A percentile compares a stretch with the other conserved stretches of the same genome.
These are phyloP conservation scores for Pterocles gutturalis DNA, from an alignment of 2,113 vertebrate species.

Conservation along the genomic window DNA sequence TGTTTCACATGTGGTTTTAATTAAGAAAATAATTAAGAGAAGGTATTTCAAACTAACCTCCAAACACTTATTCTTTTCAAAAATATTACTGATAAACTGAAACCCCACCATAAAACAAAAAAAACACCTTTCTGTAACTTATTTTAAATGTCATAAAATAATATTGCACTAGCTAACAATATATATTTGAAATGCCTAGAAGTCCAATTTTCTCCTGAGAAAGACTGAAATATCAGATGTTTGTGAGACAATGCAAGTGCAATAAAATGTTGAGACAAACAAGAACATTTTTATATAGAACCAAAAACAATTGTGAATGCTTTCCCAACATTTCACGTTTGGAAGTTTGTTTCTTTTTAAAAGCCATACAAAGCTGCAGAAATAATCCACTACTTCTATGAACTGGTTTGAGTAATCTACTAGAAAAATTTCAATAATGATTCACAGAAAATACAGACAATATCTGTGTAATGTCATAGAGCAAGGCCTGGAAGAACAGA, in stretches of 20 bases:
- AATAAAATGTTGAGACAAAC: not conserved
- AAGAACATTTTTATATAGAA: not conserved
- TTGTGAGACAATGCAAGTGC: not conserved
- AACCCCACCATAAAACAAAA: not conserved
- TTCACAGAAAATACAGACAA: conserved; percentile 58
- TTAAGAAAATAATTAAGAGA: conserved; percentile 60
- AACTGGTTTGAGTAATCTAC: conserved; percentile 29
- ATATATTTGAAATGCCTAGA: not conserved
- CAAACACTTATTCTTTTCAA: conserved; percentile 16
- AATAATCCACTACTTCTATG: conserved; percentile 1
- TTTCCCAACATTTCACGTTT: not conserved
- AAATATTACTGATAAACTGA: conserved; percentile 2
- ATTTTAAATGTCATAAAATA: not conserved
- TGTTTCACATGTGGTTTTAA: conserved; percentile 22
- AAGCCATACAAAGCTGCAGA: not conserved
- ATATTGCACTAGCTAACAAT: not conserved
- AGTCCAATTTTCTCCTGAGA: not conserved
- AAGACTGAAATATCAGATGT: not conserved
- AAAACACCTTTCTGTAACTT: not conserved
- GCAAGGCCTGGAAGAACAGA: conserved; percentile 28
- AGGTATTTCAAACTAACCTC: not conserved
- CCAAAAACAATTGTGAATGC: not conserved
- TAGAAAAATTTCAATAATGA: conserved; percentile 54
- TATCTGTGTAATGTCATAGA: conserved; percentile 57
- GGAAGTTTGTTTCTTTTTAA: not conserved